Evolutionary conservation across 1,140 invertebrate genomes (phyloP).

Genomic region (Paramacrobiotus metropolitanus): DNA sequence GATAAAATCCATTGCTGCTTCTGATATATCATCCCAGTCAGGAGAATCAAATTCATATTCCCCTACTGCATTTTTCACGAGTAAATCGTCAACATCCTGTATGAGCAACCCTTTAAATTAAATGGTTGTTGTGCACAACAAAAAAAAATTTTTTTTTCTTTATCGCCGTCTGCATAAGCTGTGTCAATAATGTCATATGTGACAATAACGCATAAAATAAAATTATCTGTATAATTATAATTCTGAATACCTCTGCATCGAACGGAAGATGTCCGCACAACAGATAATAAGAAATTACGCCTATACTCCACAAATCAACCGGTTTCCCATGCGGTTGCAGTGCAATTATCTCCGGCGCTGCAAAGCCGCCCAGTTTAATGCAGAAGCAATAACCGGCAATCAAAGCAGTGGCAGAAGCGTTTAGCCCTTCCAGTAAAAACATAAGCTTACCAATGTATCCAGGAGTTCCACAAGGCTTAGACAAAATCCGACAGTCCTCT

Average conservation of each 20-base stretch:
- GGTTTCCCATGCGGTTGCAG: constrained; percentile 98
- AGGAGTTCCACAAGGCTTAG: constrained; percentile 94
- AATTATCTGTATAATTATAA: too few species aligned
- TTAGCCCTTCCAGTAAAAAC: neutral
- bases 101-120: too few species aligned
- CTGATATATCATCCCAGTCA: constrained; percentile 99
- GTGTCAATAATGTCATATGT: neutral
- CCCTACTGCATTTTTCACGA: constrained; percentile 88
- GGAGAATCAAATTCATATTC: constrained; percentile 99
- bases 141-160: too few species aligned
- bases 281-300: constrained; percentile 86
- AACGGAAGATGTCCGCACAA: constrained; percentile 95
- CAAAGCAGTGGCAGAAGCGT: constrained; percentile 7
- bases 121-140: too few species aligned
- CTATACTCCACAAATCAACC: constrained; percentile 99
- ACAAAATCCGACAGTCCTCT: constrained; percentile 86
- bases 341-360: constrained; percentile 85
- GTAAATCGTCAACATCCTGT: constrained; percentile 82
- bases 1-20: constrained; percentile 98
- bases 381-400: too few species aligned
- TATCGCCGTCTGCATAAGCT: too few species aligned
- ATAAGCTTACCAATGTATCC: constrained; percentile 49
- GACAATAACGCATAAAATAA: too few species aligned
- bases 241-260: constrained; percentile 79
- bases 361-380: constrained; percentile 13